Conservation (phyloP, 2,888 invertebrate genomes). For the Bimastos eiseni region DNA sequence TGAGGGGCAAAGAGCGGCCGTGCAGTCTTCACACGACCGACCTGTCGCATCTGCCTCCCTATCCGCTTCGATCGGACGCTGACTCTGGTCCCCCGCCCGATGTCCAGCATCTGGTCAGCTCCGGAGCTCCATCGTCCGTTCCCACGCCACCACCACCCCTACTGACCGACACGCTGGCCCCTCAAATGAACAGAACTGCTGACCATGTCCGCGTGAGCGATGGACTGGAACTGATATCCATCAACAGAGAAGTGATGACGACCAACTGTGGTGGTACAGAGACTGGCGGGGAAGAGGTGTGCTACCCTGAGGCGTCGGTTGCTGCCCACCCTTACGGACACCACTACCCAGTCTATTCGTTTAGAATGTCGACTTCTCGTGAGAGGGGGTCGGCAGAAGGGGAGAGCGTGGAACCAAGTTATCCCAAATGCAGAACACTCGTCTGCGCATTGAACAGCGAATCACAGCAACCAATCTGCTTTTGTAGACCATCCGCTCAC, state of each 20-base stretch:
- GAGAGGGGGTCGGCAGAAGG: not conserved
- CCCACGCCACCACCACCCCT: not conserved
- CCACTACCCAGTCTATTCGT: not conserved
- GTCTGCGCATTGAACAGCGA: slow-evolving; percentile 1
- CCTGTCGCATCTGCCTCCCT: not conserved
- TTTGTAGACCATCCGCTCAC: not conserved
- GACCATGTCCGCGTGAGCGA: not conserved
- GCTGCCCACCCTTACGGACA: not conserved
- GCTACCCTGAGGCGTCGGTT: not conserved
- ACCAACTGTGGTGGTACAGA: not conserved
- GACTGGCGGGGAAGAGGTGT: not conserved
- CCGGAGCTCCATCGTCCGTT: not conserved
- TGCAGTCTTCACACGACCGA: slow-evolving; percentile 14
- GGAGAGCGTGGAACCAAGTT: not conserved
- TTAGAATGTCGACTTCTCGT: not conserved
- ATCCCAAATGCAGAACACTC: not conserved
- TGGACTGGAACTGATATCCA: not conserved
- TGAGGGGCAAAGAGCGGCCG: slow-evolving; percentile 15
- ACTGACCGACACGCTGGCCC: not conserved
- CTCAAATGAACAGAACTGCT: not conserved
- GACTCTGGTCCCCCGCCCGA: not conserved
- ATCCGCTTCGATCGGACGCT: not conserved
- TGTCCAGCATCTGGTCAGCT: not conserved
- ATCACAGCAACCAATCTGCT: not conserved
- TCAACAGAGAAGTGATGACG: not conserved